Evolutionary conservation across 2,888 invertebrate genomes (phyloP), one percentile per base, ranked within the genome.

Genomic region (Fissipunctia ypsillon): DNA sequence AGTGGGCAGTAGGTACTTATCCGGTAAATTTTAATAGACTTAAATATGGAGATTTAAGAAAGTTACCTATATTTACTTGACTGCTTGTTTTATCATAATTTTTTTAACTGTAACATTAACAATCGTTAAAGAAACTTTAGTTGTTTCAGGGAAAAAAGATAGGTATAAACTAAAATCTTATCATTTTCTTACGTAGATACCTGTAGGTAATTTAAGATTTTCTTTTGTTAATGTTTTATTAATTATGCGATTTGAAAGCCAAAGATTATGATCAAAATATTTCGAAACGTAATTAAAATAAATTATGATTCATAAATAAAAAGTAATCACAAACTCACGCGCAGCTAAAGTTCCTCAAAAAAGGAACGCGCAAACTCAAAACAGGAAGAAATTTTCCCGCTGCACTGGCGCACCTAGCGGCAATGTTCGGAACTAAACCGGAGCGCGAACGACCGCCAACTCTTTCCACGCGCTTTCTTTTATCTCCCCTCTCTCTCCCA

Each of bases 381-480:
- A 93, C 95, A 95, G 96, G 96, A 96, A 95, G 96, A 95, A 91
- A 91, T 93, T 93, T 94, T 91, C 93, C 91, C 88, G 90, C 88
- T 88, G 88, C 91, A 84, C 86, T 80, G 91, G 91, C 93, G 93
- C 94, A 76, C 87, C 92, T 85, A 82, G 91, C 93, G 94, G 93
- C 94, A 87, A 91, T 87, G 93, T 85, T 90, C 94, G 90, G 91
- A 91, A 95, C 93, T 93, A 93, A 91, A 88, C 87, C 87, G 82
- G 81, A 81, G 88, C 92, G 92, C 91, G 92, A 94, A 93, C 92
- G 93, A 92, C 94, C 93, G 92, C 88, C 73, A 90, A 92, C 93
- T 94, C 95, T 95, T 94, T 94, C 93, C 93, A 93, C 91, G 91
- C 90, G 91, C 92, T 93, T 95, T 95, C 95, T 96, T 95, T 95